These are phyloP conservation scores for Chloroceryle inda DNA, from an alignment of 2,797 vertebrate species.

Conservation along the genomic window DNA sequence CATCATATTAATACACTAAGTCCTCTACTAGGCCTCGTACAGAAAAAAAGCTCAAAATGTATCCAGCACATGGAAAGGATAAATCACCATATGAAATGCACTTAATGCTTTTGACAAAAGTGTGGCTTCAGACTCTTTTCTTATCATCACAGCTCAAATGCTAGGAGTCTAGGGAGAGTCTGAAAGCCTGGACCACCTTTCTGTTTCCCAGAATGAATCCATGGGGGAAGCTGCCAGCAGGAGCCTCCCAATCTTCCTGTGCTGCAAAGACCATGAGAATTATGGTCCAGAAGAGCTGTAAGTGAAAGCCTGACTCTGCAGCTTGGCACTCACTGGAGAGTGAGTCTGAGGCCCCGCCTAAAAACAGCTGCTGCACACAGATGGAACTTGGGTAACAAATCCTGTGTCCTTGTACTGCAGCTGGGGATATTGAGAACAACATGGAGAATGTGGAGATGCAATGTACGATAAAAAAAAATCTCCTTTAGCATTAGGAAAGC, in stretches of 20 bases:
- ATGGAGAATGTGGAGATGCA: background rate
- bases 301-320: background rate
- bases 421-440: background rate
- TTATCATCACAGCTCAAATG: background rate
- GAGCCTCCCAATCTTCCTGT: background rate
- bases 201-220: background rate
- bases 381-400: background rate
- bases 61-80: background rate
- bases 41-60: background rate
- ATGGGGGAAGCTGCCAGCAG: background rate
- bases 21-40: background rate
- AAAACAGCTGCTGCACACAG: background rate
- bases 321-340: background rate
- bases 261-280: background rate
- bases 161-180: background rate
- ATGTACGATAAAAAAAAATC: background rate
- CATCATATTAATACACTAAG: background rate
- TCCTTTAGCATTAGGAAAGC: background rate
- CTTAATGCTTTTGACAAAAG: background rate
- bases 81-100: background rate
- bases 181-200: background rate
- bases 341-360: accelerated
- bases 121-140: background rate
- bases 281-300: background rate
- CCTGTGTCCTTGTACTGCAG: background rate